These are phyloP conservation scores for Helicoverpa armigera DNA, from an alignment of 1,140 invertebrate genomes.

Conservation along the genomic window DNA sequence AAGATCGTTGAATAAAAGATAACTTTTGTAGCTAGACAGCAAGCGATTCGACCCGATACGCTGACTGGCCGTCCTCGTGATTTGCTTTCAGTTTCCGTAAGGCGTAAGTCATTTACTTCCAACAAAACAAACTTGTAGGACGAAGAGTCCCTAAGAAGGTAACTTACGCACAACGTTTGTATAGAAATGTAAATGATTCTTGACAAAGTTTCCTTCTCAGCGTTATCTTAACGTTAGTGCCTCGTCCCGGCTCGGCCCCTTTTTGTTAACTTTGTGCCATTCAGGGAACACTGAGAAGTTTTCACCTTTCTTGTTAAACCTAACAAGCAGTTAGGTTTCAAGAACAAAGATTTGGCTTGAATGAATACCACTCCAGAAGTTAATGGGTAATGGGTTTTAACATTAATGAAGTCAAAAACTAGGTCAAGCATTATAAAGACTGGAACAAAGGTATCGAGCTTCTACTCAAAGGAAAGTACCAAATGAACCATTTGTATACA, in stretches of 20 bases:
- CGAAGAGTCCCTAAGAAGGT: slow-evolving; percentile 20
- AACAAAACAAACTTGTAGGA: slow-evolving; percentile 42
- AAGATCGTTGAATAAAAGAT: slow-evolving; percentile 42
- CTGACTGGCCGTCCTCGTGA: slow-evolving; percentile 17
- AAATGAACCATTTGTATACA: neutral
- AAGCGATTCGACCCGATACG: slow-evolving; percentile 29
- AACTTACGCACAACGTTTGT: slow-evolving; percentile 29
- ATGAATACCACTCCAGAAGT: neutral
- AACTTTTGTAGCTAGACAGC: slow-evolving; percentile 31
- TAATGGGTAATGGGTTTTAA: neutral
- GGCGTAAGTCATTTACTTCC: slow-evolving; percentile 25
- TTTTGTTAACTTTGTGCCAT: slow-evolving; percentile 30
- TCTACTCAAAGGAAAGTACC: neutral
- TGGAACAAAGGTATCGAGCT: slow-evolving; percentile 23
- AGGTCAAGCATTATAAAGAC: slow-evolving; percentile 11
- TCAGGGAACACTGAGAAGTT: slow-evolving; percentile 27
- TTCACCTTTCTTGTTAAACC: slow-evolving; percentile 36
- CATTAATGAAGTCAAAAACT: neutral
- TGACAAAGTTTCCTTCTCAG: slow-evolving; percentile 37
- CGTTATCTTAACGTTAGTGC: slow-evolving; percentile 33
- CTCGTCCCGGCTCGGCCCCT: slow-evolving; percentile 5
- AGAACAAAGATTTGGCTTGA: slow-evolving; percentile 4
- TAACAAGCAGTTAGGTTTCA: slow-evolving; percentile 21
- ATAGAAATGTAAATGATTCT: slow-evolving; percentile 47
- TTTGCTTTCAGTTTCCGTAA: slow-evolving; percentile 40